These are phyloP conservation scores for Drosophila biarmipes DNA, from an alignment of 1,140 invertebrate species.

Conservation along the genomic window DNA sequence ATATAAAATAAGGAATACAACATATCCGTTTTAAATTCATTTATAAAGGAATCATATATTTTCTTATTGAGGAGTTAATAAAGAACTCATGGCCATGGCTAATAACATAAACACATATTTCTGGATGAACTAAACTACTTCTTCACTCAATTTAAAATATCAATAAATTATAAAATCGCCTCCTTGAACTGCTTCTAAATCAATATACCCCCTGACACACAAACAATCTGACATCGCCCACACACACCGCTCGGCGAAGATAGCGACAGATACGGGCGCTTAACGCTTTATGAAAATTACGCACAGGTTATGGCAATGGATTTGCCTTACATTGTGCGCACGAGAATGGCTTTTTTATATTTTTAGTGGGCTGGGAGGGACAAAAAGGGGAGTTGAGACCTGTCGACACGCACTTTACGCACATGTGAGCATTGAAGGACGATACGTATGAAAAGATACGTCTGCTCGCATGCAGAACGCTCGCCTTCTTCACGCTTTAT, in stretches of 20 bases:
- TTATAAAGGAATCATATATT: too few species aligned
- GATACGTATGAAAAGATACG: slow-evolving; percentile 46
- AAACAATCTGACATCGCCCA: slow-evolving; percentile 13
- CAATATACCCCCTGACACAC: slow-evolving; percentile 33
- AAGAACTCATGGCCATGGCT: too few species aligned
- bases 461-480: slow-evolving; percentile 8
- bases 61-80: too few species aligned
- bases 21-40: too few species aligned
- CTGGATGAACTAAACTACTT: too few species aligned
- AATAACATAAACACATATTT: too few species aligned
- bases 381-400: background rate
- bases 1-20: too few species aligned
- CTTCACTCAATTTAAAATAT: too few species aligned
- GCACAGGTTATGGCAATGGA: slow-evolving; percentile 54
- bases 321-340: slow-evolving; percentile 39
- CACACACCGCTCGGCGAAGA: slow-evolving; percentile 4
- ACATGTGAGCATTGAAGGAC: slow-evolving; percentile 56
- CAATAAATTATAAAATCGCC: too few species aligned
- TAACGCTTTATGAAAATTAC: slow-evolving; percentile 60
- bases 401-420: slow-evolving; percentile 60
- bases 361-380: slow-evolving; percentile 16
- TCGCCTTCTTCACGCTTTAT: background rate
- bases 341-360: slow-evolving; percentile 36
- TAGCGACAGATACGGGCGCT: slow-evolving; percentile 43
- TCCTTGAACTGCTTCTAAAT: background rate